Base-by-base conservation (phyloP, 2,113 vertebrate genomes). In the Rhombomys opimus region DNA sequence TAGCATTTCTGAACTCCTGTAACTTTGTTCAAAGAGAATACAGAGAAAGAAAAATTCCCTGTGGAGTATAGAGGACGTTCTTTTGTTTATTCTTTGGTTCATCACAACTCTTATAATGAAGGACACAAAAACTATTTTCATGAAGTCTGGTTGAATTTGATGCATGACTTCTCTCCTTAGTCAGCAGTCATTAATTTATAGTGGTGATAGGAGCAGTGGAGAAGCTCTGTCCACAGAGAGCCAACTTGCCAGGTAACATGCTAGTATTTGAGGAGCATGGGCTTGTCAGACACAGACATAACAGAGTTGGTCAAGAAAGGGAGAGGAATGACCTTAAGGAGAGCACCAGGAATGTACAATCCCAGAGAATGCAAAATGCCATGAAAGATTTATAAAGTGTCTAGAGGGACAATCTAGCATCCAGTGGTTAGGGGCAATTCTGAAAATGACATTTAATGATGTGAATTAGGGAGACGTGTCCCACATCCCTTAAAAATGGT, bases 91-190 rank as follows among this genome's bases (percentile, higher is more conserved):
- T 95, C 22, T 87, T 87, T 88, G 30, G 75, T 85, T 63, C 61
- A 22, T 91, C 8, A 89, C 15, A 22, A 82, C 80, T 65, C 68
- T 87, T 30, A 35, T 70, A 38, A 25, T 68, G 7, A 22, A 94
- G n/a, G 52, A 82, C 92, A 7, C 90, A 54, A 57, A 95, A 94
- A 90, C 27, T 27, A 11, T 92, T 90, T 77, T 25, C 12, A 87
- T 78, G n/a, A 81, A 84, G 52, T 88, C 11, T 32, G 73, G 50
- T 78, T 95, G 46, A 93, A 67, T 73, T 84, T 23, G 30, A 72
- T 57, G 22, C 54, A 78, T 52, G 23, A 1, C 75, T 63, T 86
- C 22, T 63, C 17, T 30, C 77, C 32, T n/a, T 72, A 72, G 15
- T 18, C 68, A 72, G 68, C 18, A 72, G 15, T 15, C 35, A 7